A percentile compares a stretch with the other conserved stretches of the same genome.
Evolutionary conservation across 2,888 invertebrate species (phyloP).

Genomic region (Synanthedon tipuliformis): DNA sequence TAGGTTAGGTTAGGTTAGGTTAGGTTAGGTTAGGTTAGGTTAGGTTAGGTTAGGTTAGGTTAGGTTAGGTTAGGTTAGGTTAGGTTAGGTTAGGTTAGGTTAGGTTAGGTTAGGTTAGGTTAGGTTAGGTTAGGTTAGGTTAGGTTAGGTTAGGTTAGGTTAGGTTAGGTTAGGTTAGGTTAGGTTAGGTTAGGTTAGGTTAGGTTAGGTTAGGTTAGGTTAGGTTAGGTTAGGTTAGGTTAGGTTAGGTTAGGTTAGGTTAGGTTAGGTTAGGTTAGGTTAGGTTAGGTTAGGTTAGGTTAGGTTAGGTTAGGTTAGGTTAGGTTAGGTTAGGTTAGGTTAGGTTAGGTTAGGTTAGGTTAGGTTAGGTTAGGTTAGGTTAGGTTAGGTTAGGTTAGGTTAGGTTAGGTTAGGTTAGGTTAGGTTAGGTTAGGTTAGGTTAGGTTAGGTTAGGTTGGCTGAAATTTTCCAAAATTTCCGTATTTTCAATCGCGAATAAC

Average conservation of each 20-base stretch:
- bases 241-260: no score
- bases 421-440: conserved; percentile 11
- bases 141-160: background rate
- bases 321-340: no score
- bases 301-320: no score
- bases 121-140: background rate
- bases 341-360: no score
- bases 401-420: conserved; percentile 5
- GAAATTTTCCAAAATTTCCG: no score
- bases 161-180: background rate
- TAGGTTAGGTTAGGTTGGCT: no score
- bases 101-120: background rate
- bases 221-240: no score
- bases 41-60: conserved; percentile 3
- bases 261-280: no score
- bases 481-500: no score
- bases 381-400: conserved; percentile 5
- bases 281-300: no score
- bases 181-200: background rate
- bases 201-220: background rate
- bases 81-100: background rate
- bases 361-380: no score
- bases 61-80: conserved; percentile 2
- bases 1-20: background rate
- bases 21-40: conserved; percentile 1